Conservation (phyloP, 2,113 vertebrate species). For the Chaenocephalus aceratus region DNA sequence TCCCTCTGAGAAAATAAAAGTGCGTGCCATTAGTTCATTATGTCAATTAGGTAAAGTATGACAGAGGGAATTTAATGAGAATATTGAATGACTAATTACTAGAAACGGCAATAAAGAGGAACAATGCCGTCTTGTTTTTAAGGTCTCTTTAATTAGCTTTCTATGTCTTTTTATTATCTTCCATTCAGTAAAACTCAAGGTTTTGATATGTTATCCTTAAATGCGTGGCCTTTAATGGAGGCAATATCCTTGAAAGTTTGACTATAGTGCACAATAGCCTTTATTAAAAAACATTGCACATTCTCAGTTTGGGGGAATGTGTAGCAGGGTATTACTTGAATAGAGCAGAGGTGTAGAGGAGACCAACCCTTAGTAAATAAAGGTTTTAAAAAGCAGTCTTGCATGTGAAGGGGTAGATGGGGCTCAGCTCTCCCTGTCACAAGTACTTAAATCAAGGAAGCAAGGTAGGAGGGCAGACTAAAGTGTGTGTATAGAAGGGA, state of each 20-base stretch:
- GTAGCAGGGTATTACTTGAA: constrained; percentile 33
- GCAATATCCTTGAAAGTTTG: background rate
- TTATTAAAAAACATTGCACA: background rate
- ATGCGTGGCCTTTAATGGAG: background rate
- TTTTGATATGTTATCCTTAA: constrained; percentile 1
- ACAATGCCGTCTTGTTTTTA: constrained; percentile 19
- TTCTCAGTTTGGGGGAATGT: background rate
- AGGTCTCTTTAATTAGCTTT: constrained; percentile 34
- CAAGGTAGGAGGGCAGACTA: constrained; percentile 32
- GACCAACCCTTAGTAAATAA: constrained; percentile 39
- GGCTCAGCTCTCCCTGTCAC: constrained; percentile 65
- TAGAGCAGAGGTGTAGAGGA: constrained; percentile 50
- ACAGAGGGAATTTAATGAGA: constrained; percentile 32
- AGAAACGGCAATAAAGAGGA: constrained; percentile 21
- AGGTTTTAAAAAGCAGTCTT: constrained; percentile 53
- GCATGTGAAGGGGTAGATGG: constrained; percentile 60
- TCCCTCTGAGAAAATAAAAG: constrained; percentile 16
- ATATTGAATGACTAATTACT: constrained; percentile 43
- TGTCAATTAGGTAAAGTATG: constrained; percentile 37
- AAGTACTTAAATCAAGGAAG: constrained; percentile 44
- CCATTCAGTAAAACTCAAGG: background rate
- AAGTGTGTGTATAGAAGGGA: constrained; percentile 20
- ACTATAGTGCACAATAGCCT: background rate
- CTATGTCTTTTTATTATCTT: constrained; percentile 26
- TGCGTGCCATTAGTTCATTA: constrained; percentile 32